Percentiles rank a stretch among this genome's conserved stretches.
phyloP scores from a whole-genome alignment of 2,888 invertebrate genomes.

The Limenitis camilla region DNA sequence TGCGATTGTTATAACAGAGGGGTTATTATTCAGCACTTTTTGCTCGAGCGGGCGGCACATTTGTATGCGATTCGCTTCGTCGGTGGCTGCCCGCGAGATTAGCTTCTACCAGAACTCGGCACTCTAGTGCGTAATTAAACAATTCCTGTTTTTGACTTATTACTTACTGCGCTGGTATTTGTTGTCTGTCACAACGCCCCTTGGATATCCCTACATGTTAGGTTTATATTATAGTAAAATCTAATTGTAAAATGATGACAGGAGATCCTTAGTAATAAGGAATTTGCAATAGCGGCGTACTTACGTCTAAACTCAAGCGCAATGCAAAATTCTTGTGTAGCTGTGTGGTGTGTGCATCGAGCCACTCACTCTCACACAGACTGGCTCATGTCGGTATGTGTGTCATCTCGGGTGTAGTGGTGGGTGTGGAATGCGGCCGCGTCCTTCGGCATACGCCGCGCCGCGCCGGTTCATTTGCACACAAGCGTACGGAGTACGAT shows the following conservation, averaged over 20 bases:
- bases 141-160: conserved; percentile 52
- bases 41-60: conserved; percentile 53
- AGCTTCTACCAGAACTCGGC: conserved; percentile 42
- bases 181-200: conserved; percentile 7
- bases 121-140: conserved; percentile 55
- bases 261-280: conserved; percentile 44
- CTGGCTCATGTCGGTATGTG: conserved; percentile 57
- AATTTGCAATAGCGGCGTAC: conserved; percentile 52
- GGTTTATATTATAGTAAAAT: conserved; percentile 15
- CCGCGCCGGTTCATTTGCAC: conserved; percentile 67
- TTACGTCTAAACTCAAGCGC: conserved; percentile 38
- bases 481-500: conserved; percentile 51
- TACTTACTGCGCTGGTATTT: conserved; percentile 25
- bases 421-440: conserved; percentile 69
- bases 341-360: conserved; percentile 28
- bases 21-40: conserved; percentile 68
- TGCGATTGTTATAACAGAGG: conserved; percentile 45
- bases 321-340: conserved; percentile 54
- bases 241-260: conserved; percentile 22
- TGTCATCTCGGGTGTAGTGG: conserved; percentile 58
- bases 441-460: conserved; percentile 68
- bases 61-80: conserved; percentile 67
- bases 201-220: conserved; percentile 6
- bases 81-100: conserved; percentile 58
- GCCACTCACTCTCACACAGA: conserved; percentile 43